phyloP scores from a whole-genome alignment of 1,140 invertebrate species.

The Gryon sp. region DNA sequence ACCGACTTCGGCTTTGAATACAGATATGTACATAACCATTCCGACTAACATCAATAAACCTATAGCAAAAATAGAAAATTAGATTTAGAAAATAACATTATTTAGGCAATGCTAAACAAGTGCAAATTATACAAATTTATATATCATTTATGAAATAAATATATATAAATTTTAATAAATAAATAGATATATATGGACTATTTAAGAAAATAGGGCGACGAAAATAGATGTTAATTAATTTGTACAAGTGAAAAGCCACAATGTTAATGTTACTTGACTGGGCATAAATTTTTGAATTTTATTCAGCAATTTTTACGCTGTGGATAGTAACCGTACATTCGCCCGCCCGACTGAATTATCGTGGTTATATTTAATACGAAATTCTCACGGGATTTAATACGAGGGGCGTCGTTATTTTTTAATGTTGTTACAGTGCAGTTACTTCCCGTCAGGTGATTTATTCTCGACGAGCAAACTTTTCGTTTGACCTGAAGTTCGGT shows the following conservation, averaged over 20 bases:
- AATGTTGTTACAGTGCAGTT: constrained; percentile 30
- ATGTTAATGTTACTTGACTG: background rate
- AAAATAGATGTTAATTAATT: no score
- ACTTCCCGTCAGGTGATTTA: constrained; percentile 33
- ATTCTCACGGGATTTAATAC: constrained; percentile 35
- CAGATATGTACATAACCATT: constrained; percentile 94
- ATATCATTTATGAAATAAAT: no score
- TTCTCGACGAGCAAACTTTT: constrained; percentile 16
- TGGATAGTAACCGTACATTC: constrained; percentile 16
- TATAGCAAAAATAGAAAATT: no score
- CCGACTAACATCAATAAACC: constrained; percentile 93
- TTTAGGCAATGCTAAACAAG: no score
- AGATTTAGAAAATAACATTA: no score
- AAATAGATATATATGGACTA: no score
- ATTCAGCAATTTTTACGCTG: constrained; percentile 14
- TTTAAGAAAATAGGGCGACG: no score
- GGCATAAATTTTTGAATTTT: constrained; percentile 19
- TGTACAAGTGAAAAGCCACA: constrained; percentile 19
- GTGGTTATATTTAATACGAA: constrained; percentile 33
- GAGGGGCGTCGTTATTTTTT: constrained; percentile 34
- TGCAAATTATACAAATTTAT: no score
- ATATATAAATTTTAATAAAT: no score
- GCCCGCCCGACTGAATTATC: constrained; percentile 27
- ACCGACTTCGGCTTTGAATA: constrained; percentile 93
- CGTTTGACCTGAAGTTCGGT: constrained; percentile 13